These are phyloP conservation scores for Ophiodon elongatus DNA, from an alignment of 2,113 vertebrate genomes.

Conservation along the genomic window DNA sequence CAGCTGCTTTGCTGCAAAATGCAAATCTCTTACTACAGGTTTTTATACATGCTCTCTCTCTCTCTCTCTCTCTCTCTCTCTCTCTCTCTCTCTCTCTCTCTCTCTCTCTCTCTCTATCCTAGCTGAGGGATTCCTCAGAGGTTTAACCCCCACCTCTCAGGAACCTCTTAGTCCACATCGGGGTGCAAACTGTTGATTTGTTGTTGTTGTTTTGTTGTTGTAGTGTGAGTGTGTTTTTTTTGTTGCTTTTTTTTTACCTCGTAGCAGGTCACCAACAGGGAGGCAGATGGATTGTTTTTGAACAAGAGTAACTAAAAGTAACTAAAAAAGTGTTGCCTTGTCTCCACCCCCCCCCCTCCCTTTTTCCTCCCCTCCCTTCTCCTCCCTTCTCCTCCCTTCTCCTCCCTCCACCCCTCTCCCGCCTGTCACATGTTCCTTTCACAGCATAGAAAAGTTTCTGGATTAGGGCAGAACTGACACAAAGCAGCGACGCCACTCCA, in stretches of 20 bases:
- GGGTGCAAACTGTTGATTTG: background rate
- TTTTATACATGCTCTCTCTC: conserved; percentile 57
- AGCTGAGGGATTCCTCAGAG: background rate
- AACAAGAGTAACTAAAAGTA: conserved; percentile 60
- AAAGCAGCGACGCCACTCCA: conserved; percentile 82
- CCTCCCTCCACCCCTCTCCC: conserved; percentile 55
- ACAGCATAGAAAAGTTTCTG: conserved; percentile 88
- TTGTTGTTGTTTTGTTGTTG: no score
- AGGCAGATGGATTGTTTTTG: conserved; percentile 44
- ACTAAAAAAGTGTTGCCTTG: conserved; percentile 75
- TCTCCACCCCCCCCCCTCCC: background rate
- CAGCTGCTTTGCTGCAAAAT: conserved; percentile 78
- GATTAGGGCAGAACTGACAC: conserved; percentile 86
- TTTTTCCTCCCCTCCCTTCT: conserved; percentile 21
- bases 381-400: conserved; percentile 28
- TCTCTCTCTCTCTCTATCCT: conserved; percentile 15
- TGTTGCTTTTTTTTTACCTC: background rate
- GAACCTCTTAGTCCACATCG: background rate
- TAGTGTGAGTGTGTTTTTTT: background rate
- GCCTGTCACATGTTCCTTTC: conserved; percentile 86
- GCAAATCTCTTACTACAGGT: conserved; percentile 73
- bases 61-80: conserved; percentile 27
- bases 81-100: conserved; percentile 35
- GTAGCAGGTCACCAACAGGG: conserved; percentile 20
- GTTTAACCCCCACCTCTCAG: background rate